Evolutionary conservation across 2,888 invertebrate species (phyloP), one percentile per base, ranked within the genome.

Genomic region (Tupiocoris notatus): DNA sequence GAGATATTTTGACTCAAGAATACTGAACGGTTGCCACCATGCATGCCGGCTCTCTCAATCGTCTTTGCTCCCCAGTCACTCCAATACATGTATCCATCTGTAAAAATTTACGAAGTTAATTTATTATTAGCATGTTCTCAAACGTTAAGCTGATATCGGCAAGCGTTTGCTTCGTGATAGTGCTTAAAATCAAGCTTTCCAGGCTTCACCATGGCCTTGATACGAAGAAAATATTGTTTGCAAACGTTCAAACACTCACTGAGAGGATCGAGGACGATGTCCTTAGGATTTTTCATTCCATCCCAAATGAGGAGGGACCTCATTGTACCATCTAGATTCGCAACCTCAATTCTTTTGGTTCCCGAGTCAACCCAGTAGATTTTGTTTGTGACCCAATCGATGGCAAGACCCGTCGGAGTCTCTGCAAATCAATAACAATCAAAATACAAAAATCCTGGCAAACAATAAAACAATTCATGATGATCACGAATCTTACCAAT

Each of bases 321-420:
- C 89, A 92, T 89, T 65, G 87, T 88, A 0, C 96, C 96, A 84
- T 96, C 90, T 61, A 92, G 87, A 79, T 92, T 90, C 0, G 94
- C 90, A 16, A 95, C 95, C 86, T 96, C 96, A 78, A 97, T 94
- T 77, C 93, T 88, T n/a, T 93, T 92, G 0, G 92, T 92, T 0
- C 92, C 93, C 9, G 93, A 91, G 82, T 94, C 94, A 0, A 93
- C 93, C 94, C 94, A 95, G 82, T 95, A 95, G 0, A 95, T 84
- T 83, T 95, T 95, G 79, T 91, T 88, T 0, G 93, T 92, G 9
- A 93, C 86, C 94, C 94, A 95, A 83, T 95, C 95, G 71, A 91
- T 88, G 0, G 94, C 94, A 77, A 95, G 84, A 0, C 94, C 94
- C 80, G 93, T 92, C 1, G 96, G 96, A 56, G 92, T 91, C 82